These are phyloP conservation scores for Phenganax marumi DNA, from an alignment of 92 coral and sea anemone genomes.

Conservation along the genomic window DNA sequence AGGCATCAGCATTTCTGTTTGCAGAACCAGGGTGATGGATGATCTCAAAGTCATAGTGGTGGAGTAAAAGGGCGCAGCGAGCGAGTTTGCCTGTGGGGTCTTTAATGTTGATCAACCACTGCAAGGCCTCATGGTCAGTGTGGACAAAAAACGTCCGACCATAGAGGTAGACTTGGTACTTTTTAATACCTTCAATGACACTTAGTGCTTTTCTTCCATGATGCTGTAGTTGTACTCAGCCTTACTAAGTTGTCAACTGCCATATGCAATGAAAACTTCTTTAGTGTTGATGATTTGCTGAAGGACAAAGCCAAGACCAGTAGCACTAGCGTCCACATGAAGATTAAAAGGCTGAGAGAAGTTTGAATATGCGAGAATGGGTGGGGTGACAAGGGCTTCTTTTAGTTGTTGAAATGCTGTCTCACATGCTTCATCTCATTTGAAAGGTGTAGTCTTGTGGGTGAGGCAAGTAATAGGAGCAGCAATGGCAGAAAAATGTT, in stretches of 20 bases:
- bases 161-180: slow-evolving; percentile 43
- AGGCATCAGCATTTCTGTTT: slow-evolving; percentile 4
- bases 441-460: slow-evolving; percentile 28
- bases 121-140: slow-evolving; percentile 51
- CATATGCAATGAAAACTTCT: slow-evolving; percentile 56
- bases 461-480: slow-evolving; percentile 49
- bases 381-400: slow-evolving; percentile 45
- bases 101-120: not conserved
- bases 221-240: slow-evolving; percentile 56
- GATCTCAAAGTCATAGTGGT: slow-evolving; percentile 7
- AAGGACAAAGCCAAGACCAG: slow-evolving; percentile 53
- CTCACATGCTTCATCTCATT: slow-evolving; percentile 47
- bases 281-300: slow-evolving; percentile 8
- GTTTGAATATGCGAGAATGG: slow-evolving; percentile 55
- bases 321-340: slow-evolving; percentile 54
- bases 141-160: slow-evolving; percentile 40
- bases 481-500: slow-evolving; percentile 53
- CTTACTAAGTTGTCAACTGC: slow-evolving; percentile 40
- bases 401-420: slow-evolving; percentile 45
- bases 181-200: slow-evolving; percentile 42
- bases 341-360: slow-evolving; percentile 42
- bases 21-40: not conserved
- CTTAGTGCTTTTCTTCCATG: slow-evolving; percentile 55
- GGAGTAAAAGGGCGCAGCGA: slow-evolving; percentile 9
- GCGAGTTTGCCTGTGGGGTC: slow-evolving; percentile 14